Conservation (phyloP, 2,113 vertebrate genomes). For the Oryzias melastigma region DNA sequence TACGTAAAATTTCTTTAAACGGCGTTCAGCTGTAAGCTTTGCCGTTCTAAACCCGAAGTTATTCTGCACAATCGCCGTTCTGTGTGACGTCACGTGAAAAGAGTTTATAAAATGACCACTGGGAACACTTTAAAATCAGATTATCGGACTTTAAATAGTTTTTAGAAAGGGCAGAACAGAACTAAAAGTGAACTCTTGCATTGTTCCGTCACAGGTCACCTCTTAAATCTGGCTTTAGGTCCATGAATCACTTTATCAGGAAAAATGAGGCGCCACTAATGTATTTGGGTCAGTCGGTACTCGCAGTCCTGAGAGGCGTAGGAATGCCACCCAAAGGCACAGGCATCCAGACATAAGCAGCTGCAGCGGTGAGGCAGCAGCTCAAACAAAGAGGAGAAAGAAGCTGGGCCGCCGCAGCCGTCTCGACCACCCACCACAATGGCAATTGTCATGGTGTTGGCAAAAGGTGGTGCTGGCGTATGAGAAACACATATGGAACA, state of each 20-base stretch:
- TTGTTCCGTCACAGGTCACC: slow-evolving; percentile 28
- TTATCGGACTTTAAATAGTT: too few relatives aligned
- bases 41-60: too few relatives aligned
- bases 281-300: slow-evolving; percentile 63
- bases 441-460: slow-evolving; percentile 31
- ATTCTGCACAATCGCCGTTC: too few relatives aligned
- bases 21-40: too few relatives aligned
- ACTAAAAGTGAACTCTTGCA: slow-evolving; percentile 9
- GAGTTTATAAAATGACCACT: too few relatives aligned
- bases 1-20: too few relatives aligned
- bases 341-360: slow-evolving; percentile 23
- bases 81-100: too few relatives aligned
- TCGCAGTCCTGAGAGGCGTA: slow-evolving; percentile 41
- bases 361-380: slow-evolving; percentile 25
- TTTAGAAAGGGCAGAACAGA: neutral
- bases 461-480: slow-evolving; percentile 26
- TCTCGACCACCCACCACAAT: slow-evolving; percentile 44
- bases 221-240: slow-evolving; percentile 34
- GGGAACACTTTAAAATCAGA: too few relatives aligned
- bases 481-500: slow-evolving; percentile 18
- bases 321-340: slow-evolving; percentile 54
- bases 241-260: slow-evolving; percentile 40
- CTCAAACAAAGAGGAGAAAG: slow-evolving; percentile 48
- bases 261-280: slow-evolving; percentile 49
- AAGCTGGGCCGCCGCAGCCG: slow-evolving; percentile 28